Conservation (phyloP, 2,113 vertebrate species). For the Scartelaos histophorus region DNA sequence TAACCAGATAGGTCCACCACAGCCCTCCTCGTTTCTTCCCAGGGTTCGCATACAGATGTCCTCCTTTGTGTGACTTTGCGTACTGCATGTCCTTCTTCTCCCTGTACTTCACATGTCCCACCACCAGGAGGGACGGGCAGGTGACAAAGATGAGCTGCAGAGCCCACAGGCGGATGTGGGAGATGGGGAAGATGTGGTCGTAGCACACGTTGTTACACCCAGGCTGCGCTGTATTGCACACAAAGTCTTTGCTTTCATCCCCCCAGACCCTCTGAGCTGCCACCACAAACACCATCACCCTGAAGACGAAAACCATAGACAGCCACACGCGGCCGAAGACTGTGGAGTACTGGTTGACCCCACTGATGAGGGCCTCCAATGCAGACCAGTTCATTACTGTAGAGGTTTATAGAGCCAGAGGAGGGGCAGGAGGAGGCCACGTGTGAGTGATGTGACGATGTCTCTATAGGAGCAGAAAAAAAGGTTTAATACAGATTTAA, state of each 20-base stretch:
- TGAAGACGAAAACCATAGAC: constrained; percentile 90
- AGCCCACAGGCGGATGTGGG: constrained; percentile 92
- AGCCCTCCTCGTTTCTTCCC: constrained; percentile 89
- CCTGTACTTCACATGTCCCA: constrained; percentile 88
- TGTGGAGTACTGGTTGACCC: constrained; percentile 93
- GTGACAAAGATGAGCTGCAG: constrained; percentile 96
- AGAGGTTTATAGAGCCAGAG: background rate
- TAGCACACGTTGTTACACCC: constrained; percentile 91
- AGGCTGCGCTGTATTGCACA: constrained; percentile 89
- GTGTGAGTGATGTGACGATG: background rate
- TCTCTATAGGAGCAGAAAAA: background rate
- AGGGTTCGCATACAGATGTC: constrained; percentile 71
- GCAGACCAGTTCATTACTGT: constrained; percentile 88
- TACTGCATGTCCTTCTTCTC: constrained; percentile 81
- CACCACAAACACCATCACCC: constrained; percentile 90
- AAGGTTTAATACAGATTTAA: background rate
- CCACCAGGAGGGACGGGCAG: constrained; percentile 90
- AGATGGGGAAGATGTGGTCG: constrained; percentile 88
- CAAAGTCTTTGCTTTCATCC: constrained; percentile 88
- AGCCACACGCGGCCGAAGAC: constrained; percentile 91
- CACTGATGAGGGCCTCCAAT: constrained; percentile 79
- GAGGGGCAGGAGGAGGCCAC: background rate
- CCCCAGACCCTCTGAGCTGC: constrained; percentile 89
- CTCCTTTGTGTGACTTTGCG: background rate
- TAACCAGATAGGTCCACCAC: constrained; percentile 92